Evolutionary conservation across 2,888 invertebrate species (phyloP), one percentile per base, ranked within the genome.

Genomic region (Scaptodrosophila latifasciaeformis): DNA sequence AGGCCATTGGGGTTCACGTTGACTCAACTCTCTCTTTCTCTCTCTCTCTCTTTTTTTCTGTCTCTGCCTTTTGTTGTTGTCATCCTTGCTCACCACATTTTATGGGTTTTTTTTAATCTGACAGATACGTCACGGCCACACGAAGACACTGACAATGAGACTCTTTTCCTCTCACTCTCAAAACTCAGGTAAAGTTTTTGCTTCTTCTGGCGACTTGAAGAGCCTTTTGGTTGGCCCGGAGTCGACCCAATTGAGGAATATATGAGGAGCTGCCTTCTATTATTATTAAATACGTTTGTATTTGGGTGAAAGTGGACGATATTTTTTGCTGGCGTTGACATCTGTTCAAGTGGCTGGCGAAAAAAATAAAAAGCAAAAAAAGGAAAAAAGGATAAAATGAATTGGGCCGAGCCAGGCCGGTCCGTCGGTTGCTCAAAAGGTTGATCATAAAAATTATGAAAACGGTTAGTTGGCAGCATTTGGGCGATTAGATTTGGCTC

Each of bases 11-110:
- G n/a, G n/a, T n/a, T n/a, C n/a, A n/a, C n/a, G n/a, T 29, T 15
- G 24, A 24, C 40, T 39, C n/a, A 35, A 35, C 31, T 7, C 9
- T 37, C 17, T 37, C n/a, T 37, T 37, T 37, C 29, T 7, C 29
- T 29, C 34, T 34, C 7, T 5, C 7, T 29, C 5, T 24, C 31
- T 10, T 19, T 50, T 27, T 19, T 49, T 31, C 44, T 29, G 15
- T 34, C 40, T 34, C 30, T 45, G 34, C 39, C 19, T n/a, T 35
- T 15, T 12, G 29, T 6, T 35, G 66, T 53, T 77, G 77, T 77
- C 82, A 79, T 81, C 77, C 77, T 80, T 78, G 74, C 82, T 77
- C 77, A 81, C 71, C 70, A 50, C 70, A 77, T 46, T 77, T 77
- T 81, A 77, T 62, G 74, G 40, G 67, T 66, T 77, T 79, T 67